Base-by-base conservation (phyloP, 2,797 vertebrate species). In the Sebastes elongatus region DNA sequence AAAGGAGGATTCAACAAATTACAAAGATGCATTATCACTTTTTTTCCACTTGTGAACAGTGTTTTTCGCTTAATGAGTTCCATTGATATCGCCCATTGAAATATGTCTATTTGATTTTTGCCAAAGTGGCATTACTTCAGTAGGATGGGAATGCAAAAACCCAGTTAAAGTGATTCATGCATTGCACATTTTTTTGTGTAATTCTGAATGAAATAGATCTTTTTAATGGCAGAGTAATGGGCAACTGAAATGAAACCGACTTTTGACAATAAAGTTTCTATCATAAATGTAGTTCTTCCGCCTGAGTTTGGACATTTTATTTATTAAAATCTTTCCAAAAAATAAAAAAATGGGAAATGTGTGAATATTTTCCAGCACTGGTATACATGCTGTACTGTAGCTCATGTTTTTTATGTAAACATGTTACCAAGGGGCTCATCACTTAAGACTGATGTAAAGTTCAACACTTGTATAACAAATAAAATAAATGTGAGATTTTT, bases 401-500 rank as follows among this genome's bases (percentile, higher is more conserved):
- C 92, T 95, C 95, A 96, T 96, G 96, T 95, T 95, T 61, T 97
- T 97, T 96, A 96, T 97, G 97, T 98, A 97, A 97, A 97, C 97
- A 96, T 98, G 96, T 97, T 97, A 97, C 96, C 97, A 98, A 97
- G 95, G 97, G 97, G 97, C 97, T 97, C 97, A 97, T 98, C 97
- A 98, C 97, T 97, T 97, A 97, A 97, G 97, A 96, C 97, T 97
- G 97, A 97, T 99, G 98, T 99, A 99, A 98, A 99, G 96, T 98
- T 99, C 97, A 98, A 99, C 98, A 99, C 97, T 97, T 98, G 97
- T 98, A 99, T 98, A 97, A 98, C 96, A 97, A 95, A 98, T 98
- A 97, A 97, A 94, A 99, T 99, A 99, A 99, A 99, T 99, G 98
- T 99, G 97, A 99, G 96, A 96, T 96, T 98, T 97, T 98, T 99